Conservation (phyloP, 2,113 vertebrate species). For the Dryoscopus gambensis region DNA sequence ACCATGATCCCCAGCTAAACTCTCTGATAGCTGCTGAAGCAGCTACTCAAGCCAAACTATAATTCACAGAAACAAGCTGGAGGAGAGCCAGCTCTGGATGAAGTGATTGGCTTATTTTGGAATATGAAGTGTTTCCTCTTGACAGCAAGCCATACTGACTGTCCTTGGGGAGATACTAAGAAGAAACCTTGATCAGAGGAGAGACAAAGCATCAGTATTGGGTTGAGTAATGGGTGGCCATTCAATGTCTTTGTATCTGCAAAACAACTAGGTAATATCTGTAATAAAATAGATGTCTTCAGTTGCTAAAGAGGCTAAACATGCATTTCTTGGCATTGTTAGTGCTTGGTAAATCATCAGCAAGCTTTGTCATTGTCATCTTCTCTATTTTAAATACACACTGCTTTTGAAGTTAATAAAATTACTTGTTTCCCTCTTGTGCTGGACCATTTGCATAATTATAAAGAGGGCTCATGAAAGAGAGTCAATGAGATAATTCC, state of each 20-base stretch:
- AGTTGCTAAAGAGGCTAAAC: not conserved
- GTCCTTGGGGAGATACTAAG: not conserved
- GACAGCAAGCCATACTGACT: not conserved
- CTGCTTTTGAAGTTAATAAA: conserved; percentile 50
- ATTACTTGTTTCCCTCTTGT: conserved; percentile 17
- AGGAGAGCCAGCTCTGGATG: not conserved
- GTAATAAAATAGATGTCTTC: not conserved
- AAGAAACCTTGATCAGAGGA: not conserved
- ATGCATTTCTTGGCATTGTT: not conserved
- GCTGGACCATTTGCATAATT: conserved; percentile 49
- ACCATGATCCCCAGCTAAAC: not conserved
- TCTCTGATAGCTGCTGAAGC: not conserved
- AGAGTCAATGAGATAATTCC: conserved; percentile 56
- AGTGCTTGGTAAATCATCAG: not conserved
- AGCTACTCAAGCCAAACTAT: not conserved
- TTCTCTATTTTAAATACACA: conserved; percentile 22
- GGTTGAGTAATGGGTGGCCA: not conserved
- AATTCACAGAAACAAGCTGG: not conserved
- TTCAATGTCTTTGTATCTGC: not conserved
- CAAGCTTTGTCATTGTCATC: not conserved
- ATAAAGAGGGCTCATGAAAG: conserved; percentile 45
- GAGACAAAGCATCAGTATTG: not conserved
- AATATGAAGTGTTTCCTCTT: not conserved
- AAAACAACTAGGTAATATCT: not conserved
- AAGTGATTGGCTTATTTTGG: not conserved